A percentile compares a stretch with the other conserved stretches of the same genome.
These are phyloP conservation scores for Danaus plexippus DNA, from an alignment of 1,140 invertebrate species.

Conservation along the genomic window DNA sequence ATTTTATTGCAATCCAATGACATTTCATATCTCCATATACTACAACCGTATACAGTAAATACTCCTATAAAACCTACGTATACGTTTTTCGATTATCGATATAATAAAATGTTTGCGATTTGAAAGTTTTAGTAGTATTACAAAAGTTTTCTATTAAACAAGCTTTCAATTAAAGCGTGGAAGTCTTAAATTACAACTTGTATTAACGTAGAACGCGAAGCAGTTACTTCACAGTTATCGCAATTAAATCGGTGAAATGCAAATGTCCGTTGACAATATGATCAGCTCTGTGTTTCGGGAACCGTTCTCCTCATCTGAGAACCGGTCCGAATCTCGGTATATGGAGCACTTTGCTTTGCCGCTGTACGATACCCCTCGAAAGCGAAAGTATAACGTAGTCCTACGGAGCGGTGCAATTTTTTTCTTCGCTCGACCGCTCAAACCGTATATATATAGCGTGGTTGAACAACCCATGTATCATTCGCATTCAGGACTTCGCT, in stretches of 20 bases:
- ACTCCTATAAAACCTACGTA: too few species aligned
- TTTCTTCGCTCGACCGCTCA: conserved; percentile 64
- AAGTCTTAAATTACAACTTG: too few species aligned
- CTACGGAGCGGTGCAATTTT: conserved; percentile 53
- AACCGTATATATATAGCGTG: conserved; percentile 67
- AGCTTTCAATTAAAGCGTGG: too few species aligned
- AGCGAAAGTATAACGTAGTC: conserved; percentile 71
- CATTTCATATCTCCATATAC: too few species aligned
- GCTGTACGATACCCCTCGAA: conserved; percentile 49
- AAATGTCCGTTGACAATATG: conserved; percentile 9
- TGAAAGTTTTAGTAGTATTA: too few species aligned
- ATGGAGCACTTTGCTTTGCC: conserved; percentile 49
- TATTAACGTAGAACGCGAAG: background rate
- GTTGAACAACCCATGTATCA: conserved; percentile 60
- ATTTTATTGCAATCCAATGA: too few species aligned
- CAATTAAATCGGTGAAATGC: conserved; percentile 9
- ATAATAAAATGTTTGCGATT: too few species aligned
- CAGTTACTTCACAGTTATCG: background rate
- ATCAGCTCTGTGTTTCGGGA: conserved; percentile 27
- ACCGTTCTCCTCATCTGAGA: conserved; percentile 30
- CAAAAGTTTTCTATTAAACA: too few species aligned
- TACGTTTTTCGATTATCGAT: too few species aligned
- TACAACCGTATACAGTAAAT: too few species aligned
- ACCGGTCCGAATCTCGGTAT: conserved; percentile 46
- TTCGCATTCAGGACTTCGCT: conserved; percentile 70